Conservation (phyloP, 2,888 invertebrate species). For the Andrena camellia region DNA sequence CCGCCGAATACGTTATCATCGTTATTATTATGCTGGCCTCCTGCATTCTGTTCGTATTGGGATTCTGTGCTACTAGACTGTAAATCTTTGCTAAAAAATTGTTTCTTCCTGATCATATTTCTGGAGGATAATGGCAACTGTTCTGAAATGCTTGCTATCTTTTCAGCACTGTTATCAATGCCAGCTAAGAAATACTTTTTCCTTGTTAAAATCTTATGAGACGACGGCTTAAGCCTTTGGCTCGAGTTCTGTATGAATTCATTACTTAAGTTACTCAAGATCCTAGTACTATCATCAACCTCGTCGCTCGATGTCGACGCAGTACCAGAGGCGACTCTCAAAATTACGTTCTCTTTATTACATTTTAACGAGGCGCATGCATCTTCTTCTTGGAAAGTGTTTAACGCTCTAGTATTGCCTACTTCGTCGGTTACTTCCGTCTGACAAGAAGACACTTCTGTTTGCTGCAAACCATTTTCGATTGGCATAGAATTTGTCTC, state of each 20-base stretch:
- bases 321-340: slow-evolving; percentile 1
- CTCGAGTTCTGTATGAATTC: slow-evolving; percentile 41
- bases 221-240: slow-evolving; percentile 49
- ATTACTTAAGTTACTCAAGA: slow-evolving; percentile 26
- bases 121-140: background rate
- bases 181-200: slow-evolving; percentile 69
- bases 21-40: slow-evolving; percentile 56
- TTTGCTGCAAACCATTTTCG: slow-evolving; percentile 51
- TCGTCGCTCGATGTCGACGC: slow-evolving; percentile 13
- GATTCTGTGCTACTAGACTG: slow-evolving; percentile 43
- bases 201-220: slow-evolving; percentile 69
- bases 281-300: slow-evolving; percentile 23
- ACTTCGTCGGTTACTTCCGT: slow-evolving; percentile 42
- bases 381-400: slow-evolving; percentile 15
- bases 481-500: slow-evolving; percentile 25
- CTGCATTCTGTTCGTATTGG: slow-evolving; percentile 19
- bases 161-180: slow-evolving; percentile 40
- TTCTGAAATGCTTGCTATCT: slow-evolving; percentile 34
- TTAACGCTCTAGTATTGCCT: slow-evolving; percentile 34
- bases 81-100: slow-evolving; percentile 57
- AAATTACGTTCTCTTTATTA: slow-evolving; percentile 29
- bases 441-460: slow-evolving; percentile 16
- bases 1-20: slow-evolving; percentile 23
- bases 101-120: slow-evolving; percentile 23
- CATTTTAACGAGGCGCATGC: slow-evolving; percentile 21